phyloP scores from a whole-genome alignment of 2,113 vertebrate species.

The Trichomycterus rosablanca region DNA sequence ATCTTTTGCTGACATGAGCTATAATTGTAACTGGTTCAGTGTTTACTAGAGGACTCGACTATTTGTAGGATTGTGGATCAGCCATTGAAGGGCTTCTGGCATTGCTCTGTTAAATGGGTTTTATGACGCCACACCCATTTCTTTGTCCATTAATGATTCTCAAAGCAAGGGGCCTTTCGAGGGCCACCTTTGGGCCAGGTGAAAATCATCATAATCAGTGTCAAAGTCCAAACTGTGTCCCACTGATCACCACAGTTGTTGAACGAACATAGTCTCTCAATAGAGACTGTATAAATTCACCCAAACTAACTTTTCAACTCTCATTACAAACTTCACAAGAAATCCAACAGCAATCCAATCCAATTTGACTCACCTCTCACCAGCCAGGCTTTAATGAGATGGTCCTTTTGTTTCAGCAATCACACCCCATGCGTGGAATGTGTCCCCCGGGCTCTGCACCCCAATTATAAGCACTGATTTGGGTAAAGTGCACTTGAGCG shows the following conservation, averaged over 20 bases:
- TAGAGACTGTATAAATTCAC: no score
- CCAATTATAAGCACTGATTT: conserved; percentile 32
- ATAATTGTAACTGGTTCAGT: no score
- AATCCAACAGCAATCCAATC: no score
- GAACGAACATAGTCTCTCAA: no score
- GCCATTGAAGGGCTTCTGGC: no score
- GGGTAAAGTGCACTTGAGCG: conserved; percentile 45
- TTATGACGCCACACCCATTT: conserved; percentile 9
- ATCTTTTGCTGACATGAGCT: no score
- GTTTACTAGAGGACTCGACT: no score
- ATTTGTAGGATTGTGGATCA: no score
- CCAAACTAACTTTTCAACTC: no score
- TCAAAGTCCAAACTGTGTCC: conserved; percentile 49
- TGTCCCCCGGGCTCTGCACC: conserved; percentile 46
- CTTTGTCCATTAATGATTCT: conserved; percentile 3
- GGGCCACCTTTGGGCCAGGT: no score
- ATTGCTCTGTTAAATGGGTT: not conserved
- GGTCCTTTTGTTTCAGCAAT: conserved; percentile 30
- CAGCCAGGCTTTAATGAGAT: conserved; percentile 59
- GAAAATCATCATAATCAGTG: conserved; percentile 44
- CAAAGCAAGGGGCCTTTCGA: conserved; percentile 11
- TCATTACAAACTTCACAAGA: no score
- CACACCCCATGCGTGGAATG: conserved; percentile 39
- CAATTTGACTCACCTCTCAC: no score
- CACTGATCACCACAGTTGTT: conserved; percentile 59